Base-by-base conservation (phyloP, 2,113 vertebrate genomes). In the Calidris pygmaea region DNA sequence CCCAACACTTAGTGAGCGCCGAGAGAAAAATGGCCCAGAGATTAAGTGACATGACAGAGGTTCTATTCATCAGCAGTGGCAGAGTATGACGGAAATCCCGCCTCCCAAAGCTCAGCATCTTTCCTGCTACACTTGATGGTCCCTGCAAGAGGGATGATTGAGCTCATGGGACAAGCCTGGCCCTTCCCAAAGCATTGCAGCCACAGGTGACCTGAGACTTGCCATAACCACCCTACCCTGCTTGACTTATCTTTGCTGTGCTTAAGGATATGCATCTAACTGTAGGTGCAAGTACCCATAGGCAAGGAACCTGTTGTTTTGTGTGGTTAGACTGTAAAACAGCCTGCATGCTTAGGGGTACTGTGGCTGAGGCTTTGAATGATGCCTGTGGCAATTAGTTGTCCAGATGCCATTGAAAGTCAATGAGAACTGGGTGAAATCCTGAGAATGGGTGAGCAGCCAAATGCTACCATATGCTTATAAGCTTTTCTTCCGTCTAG, bases 401-500 rank as follows among this genome's bases (percentile, higher is more conserved):
- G 80, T 91, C 87, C 94, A 85, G 81, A 89, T 93, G 83, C 68
- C 73, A 70, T 30, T 82, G 90, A 87, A 95, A 95, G 87, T 76
- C 92, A 95, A 66, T 82, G 88, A 96, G 92, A 95, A 86, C 34
- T 75, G 60, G 76, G 90, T 87, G 82, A 95, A 89, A 96, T 82
- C 48, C 84, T 74, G 75, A 83, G 78, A 94, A 85, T 22, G 95
- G 39, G 67, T 95, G 58, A 95, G 89, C 77, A 94, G 95, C 84
- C 94, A 95, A 93, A 82, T 34, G 17, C 58, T 95, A 41, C 92
- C 81, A 76, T 93, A 87, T 91, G 86, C 77, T 95, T 84, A 22
- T 70, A 91, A 85, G 84, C 62, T 95, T 84, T 87, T 94, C 52
- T 53, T 89, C 70, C 20, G 30, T 90, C 93, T 93, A 96, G 73